These are phyloP conservation scores for Agrochola macilenta DNA, from an alignment of 2,888 invertebrate genomes.

Conservation along the genomic window DNA sequence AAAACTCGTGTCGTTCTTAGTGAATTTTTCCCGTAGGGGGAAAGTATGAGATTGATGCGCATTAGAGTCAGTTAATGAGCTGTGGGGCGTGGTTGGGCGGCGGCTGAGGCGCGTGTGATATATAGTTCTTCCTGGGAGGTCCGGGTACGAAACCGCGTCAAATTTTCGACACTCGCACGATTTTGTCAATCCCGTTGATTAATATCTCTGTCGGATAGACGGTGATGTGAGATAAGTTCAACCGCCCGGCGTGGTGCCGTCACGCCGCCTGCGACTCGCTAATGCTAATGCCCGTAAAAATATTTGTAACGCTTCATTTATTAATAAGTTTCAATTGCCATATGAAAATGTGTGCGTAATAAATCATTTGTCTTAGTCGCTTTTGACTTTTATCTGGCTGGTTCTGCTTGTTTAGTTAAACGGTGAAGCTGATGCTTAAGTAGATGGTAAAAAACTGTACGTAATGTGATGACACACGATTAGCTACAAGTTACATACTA, in stretches of 20 bases:
- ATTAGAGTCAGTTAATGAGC: conserved; percentile 88
- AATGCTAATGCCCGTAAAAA: conserved; percentile 69
- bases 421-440: conserved; percentile 17
- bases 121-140: conserved; percentile 89
- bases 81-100: conserved; percentile 83
- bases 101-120: conserved; percentile 83
- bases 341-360: conserved; percentile 61
- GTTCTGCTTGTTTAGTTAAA: conserved; percentile 41
- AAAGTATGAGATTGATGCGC: conserved; percentile 84
- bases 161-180: conserved; percentile 89
- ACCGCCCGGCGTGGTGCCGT: conserved; percentile 68
- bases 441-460: conserved; percentile 3
- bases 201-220: conserved; percentile 82
- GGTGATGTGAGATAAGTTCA: conserved; percentile 80
- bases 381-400: conserved; percentile 40
- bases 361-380: conserved; percentile 55
- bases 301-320: conserved; percentile 67
- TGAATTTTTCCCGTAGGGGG: conserved; percentile 71
- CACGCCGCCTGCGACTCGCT: conserved; percentile 68
- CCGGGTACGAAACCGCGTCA: conserved; percentile 80
- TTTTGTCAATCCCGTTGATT: conserved; percentile 88
- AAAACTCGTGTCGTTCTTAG: conserved; percentile 57
- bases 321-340: conserved; percentile 65
- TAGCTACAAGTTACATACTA: not conserved
- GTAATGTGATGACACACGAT: conserved; percentile 14